Base-by-base conservation (phyloP, 2,888 invertebrate species). In the Noctuana brunneofusca region DNA sequence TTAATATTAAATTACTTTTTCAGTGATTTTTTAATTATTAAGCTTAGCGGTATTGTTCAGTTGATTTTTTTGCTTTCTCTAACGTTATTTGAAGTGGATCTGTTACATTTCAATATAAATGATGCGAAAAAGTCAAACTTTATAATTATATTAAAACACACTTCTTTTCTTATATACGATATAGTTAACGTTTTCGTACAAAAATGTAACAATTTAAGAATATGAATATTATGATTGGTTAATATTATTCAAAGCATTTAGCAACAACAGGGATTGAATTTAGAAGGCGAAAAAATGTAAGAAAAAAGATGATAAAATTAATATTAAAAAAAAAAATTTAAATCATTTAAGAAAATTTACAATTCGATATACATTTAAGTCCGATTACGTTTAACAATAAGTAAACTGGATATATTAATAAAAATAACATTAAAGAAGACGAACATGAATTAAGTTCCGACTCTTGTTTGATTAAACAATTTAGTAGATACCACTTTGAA, bases 281-380 rank as follows among this genome's bases (percentile, higher is more conserved):
- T 27, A 27, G n/a, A 24, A 32, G 54, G 38, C 20, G 35, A 41
- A 53, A 54, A 24, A 53, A 46, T 32, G 46, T 54, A 35, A 54
- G 6, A 60, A 60, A 60, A 35, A 54, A 54, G 46, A 60, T 35
- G 46, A 35, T n/a, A 60, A 54, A 54, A 60, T 22, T 48, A 48
- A 32, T 35, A 54, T 22, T 35, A 52, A 1, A 60, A 54, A 60
- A 52, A 59, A 59, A 59, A 30, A 59, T 59, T 53, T 59, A n/a
- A 32, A 59, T 9, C 18, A 46, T 9, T 9, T 18, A 16, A 18
- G 8, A 46, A 46, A 14, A 46, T 11, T 9, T 9, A 18, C 43
- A 46, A 1, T 18, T 5, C 11, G 18, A 46, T 46, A 4, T 16
- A 18, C 16, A 11, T 46, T 18, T 18, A 41, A 41, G 16, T 38